Conservation (phyloP, 2,113 vertebrate genomes). For the Mesembrinibis cayennensis region DNA sequence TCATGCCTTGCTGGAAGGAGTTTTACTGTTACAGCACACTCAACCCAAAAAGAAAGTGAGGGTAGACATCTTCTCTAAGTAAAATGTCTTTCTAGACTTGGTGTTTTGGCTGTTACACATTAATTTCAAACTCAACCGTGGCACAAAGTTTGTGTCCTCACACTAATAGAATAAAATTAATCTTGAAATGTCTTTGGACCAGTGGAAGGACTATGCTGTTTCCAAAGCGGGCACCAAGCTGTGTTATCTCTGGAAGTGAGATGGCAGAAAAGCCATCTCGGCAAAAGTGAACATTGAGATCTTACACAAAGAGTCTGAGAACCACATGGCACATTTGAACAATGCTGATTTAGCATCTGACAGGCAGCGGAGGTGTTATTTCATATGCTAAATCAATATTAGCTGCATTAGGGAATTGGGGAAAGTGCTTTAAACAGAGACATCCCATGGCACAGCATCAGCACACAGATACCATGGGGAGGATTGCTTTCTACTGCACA, state of each 20-base stretch:
- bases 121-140: background rate
- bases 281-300: background rate
- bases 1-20: background rate
- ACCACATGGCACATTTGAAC: background rate
- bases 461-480: background rate
- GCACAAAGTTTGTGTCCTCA: background rate
- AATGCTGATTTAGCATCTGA: background rate
- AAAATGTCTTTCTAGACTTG: background rate
- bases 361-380: background rate
- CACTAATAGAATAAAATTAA: background rate
- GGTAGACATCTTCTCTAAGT: background rate
- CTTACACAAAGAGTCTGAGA: background rate
- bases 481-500: background rate
- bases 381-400: background rate
- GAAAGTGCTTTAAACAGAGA: background rate
- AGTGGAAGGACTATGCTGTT: background rate
- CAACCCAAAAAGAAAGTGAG: background rate
- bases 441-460: background rate
- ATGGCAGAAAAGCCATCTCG: background rate
- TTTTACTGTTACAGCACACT: too few species aligned
- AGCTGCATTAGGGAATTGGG: background rate
- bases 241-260: background rate
- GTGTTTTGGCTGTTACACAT: background rate
- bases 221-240: background rate
- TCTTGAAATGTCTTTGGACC: background rate